phyloP scores from a whole-genome alignment of 2,888 invertebrate genomes.

The Aspidapion aeneum region DNA sequence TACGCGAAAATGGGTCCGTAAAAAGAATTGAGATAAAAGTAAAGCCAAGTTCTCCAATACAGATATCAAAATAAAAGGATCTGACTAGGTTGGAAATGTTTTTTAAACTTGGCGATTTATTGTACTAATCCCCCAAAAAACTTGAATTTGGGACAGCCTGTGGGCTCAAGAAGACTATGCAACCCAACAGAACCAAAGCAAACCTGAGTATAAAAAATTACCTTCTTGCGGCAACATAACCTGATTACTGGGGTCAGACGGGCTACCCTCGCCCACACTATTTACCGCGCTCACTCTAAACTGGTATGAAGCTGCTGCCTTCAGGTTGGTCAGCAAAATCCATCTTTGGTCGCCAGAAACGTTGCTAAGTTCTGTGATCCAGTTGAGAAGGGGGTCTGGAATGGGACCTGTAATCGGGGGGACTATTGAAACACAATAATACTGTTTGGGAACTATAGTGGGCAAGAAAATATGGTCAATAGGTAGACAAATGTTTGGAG shows the following conservation, averaged over 20 bases:
- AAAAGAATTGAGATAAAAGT: no score
- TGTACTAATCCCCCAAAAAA: no score
- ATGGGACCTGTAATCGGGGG: constrained; percentile 70
- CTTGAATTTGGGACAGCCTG: no score
- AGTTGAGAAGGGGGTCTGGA: constrained; percentile 80
- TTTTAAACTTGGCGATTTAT: no score
- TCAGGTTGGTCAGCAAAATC: constrained; percentile 78
- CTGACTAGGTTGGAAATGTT: no score
- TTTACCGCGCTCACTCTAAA: constrained; percentile 97
- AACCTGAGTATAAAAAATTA: no score
- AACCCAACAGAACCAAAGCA: no score
- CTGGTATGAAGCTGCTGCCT: constrained; percentile 94
- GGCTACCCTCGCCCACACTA: constrained; percentile 90
- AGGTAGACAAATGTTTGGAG: neutral
- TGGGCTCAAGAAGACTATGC: no score
- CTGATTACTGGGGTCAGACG: constrained; percentile 85
- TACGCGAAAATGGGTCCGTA: no score
- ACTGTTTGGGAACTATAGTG: constrained; percentile 27
- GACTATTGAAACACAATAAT: constrained; percentile 43
- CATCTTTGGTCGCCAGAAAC: constrained; percentile 77
- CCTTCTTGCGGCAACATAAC: constrained; percentile 95
- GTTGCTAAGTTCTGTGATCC: constrained; percentile 85
- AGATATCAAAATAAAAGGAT: no score
- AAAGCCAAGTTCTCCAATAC: no score
- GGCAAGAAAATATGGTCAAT: constrained; percentile 18